Evolutionary conservation across 2,888 invertebrate species (phyloP), one percentile per base, ranked within the genome.

Genomic region (Ochlodes sylvanus): DNA sequence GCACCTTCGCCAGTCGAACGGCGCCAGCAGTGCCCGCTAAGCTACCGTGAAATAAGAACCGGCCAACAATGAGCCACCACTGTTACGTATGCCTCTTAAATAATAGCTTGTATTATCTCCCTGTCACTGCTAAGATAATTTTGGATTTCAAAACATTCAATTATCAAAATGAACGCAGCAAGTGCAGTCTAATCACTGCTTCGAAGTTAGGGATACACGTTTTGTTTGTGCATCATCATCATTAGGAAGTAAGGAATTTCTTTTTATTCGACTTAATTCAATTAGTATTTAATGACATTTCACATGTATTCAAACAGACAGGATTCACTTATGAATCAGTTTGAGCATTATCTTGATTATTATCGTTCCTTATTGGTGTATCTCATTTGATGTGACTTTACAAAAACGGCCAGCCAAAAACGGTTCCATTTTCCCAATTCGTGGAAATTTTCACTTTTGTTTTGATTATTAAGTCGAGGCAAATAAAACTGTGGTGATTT

Each of bases 41-140:
- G 85, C 83, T 80, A 82, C 85, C 88, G 86, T 90, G 90, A 90
- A 92, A 90, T 89, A 88, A 88, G 85, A 81, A 79, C 78, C 79
- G 77, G 77, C 79, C 76, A 77, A 85, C 83, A 84, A 84, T 86
- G 82, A 84, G 77, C 85, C 83, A 84, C 85, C 75, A 73, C 79
- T 78, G 83, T 85, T 86, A 85, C 83, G 85, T 86, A 78, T 79
- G 78, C 79, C 77, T 78, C 77, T 83, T 81, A 82, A 85, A 82
- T 84, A 83, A 79, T 74, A 73, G 70, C 70, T 70, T 63, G 66
- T 71, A 72, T 72, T 73, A 73, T 72, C 69, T 69, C 63, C 70
- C 58, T 64, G 64, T 64, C 66, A 66, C 61, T 67, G 38, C 60
- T 67, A 38, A 67, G 61, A 67, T 67, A 55, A 64, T 73, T 70